Evolutionary conservation across 2,797 vertebrate species (phyloP), one percentile per base, ranked within the genome.

Genomic region (Brotula barbata): DNA sequence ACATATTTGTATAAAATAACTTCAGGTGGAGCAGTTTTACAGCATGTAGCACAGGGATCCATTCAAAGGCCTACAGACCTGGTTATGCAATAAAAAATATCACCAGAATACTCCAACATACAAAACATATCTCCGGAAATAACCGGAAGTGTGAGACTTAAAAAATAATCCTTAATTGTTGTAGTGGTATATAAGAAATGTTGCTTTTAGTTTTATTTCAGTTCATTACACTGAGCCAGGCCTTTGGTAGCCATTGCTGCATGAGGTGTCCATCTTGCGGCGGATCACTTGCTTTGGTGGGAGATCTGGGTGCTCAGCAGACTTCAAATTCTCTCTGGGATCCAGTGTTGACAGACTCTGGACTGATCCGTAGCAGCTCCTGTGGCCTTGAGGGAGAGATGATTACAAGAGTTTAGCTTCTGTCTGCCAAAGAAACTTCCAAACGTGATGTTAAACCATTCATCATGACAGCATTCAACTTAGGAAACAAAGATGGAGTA

Each of bases 161-260:
- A n/a, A n/a, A n/a, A n/a, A 28, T 28, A 28, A 28, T 28, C 25
- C 3, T 28, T 28, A 28, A 4, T 28, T 4, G 25, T 7, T 28
- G 25, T 7, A 28, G 3, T 4, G 25, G 4, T 28, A 28, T 7
- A 28, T 28, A 28, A 7, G 4, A 28, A 28, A 28, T 28, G 25
- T n/a, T n/a, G n/a, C n/a, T n/a, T n/a, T n/a, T n/a, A 25, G 28
- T 1, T n/a, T 37, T n/a, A 48, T 36, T 39, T 12, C 20, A 37
- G 13, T 1, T 48, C 31, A 14, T 96, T 95, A 99, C 97, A 98
- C 90, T 61, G 96, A 97, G 76, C 94, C 94, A 0, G 97, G 96
- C 73, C 94, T 92, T 81, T 98, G 96, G 89, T 99, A 98, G 72
- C 95, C 95, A 6, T 98, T 97, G 89, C 87, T 94, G 23, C 91